Evolutionary conservation across 2,888 invertebrate genomes (phyloP), one percentile per base, ranked within the genome.

Genomic region (Nebria brevicollis): DNA sequence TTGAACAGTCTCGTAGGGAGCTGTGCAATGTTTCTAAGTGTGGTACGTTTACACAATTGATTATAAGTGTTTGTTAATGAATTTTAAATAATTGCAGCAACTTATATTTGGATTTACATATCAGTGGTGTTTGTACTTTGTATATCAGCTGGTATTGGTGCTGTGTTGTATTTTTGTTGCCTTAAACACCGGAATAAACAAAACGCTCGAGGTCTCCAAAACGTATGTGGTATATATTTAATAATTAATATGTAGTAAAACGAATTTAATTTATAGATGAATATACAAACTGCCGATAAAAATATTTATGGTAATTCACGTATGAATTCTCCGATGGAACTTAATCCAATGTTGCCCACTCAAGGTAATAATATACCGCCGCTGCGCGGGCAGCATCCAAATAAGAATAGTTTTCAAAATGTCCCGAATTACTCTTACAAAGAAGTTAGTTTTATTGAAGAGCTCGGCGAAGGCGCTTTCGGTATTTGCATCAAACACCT

Each of bases 381-480:
- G 2, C 85, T 85, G 54, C 85, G 88, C 41, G 87, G 86, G 68
- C 86, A 87, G 34, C 85, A 85, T 77, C 84, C 86, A 64, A 86
- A 84, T 75, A 89, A 88, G 74, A 87, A 87, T 77, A 86, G 86
- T 41, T 86, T 87, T 80, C 89, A 88, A 83, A 87, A 94, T 85
- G 95, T 97, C 70, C 94, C 96, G 2, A 97, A 98, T 86, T 97
- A 96, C 87, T 94, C 95, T 0, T 90, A 97, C 82, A 94, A 95
- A 82, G 95, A 96, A 88, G 95, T 97, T 0, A 92, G 94, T 84
- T 96, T 98, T 87, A 91, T 97, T 73, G 96, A 97, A 87, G 97
- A 98, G 88, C 90, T 98, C 43, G 98, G 98, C 26, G 98, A 98
- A 90, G 98, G 99, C 11, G 97, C 98, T 43, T 99, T 98, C 89